Percentiles rank a stretch among this genome's conserved stretches.
phyloP scores from a whole-genome alignment of 2,797 vertebrate species.

The Eulemur mongoz region DNA sequence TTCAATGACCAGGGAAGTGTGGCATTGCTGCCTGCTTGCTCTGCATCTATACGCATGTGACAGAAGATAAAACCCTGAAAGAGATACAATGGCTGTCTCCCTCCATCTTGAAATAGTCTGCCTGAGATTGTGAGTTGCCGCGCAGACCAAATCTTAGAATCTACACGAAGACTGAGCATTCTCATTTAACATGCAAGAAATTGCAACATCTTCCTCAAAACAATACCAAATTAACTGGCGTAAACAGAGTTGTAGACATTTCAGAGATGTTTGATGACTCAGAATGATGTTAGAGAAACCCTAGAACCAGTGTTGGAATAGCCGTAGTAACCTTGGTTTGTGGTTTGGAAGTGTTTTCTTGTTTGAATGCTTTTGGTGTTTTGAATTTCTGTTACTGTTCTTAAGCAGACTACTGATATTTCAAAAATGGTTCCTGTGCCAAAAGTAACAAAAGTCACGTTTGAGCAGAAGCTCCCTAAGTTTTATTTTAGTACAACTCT shows the following conservation, averaged over 20 bases:
- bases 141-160: neutral
- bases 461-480: neutral
- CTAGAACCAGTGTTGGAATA: neutral
- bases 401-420: neutral
- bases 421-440: slow-evolving; percentile 25
- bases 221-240: neutral
- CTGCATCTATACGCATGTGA: neutral
- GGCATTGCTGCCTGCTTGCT: neutral
- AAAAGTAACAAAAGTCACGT: neutral
- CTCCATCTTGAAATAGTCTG: neutral
- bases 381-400: slow-evolving; percentile 26
- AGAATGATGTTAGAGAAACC: neutral
- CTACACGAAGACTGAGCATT: neutral
- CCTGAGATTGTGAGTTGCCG: neutral
- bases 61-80: slow-evolving; percentile 53
- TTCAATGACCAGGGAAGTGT: slow-evolving; percentile 45
- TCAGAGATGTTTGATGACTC: neutral
- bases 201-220: neutral
- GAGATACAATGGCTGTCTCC: neutral
- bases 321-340: neutral
- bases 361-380: neutral
- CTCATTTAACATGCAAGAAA: slow-evolving; percentile 23
- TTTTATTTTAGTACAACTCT: neutral
- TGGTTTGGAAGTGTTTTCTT: slow-evolving; percentile 61
- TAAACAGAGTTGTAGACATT: neutral